Evolutionary conservation across 2,797 vertebrate species (phyloP).

Genomic region (Epinephelus malabaricus): DNA sequence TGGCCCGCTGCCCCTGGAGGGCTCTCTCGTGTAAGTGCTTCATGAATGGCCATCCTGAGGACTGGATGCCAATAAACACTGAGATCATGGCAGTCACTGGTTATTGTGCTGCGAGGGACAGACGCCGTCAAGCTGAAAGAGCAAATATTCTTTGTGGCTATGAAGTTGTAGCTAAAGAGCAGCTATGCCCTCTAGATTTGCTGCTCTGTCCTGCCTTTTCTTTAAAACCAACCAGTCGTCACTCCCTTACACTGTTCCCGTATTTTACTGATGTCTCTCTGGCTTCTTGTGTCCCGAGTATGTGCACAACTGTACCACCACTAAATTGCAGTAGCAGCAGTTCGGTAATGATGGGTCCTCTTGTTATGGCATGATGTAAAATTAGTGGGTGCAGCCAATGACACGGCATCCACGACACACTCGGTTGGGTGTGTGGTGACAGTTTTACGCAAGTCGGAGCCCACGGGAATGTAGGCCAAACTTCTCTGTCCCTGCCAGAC

Average conservation of each 20-base stretch:
- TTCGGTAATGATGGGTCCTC: slow-evolving; percentile 69
- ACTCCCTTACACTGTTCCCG: slow-evolving; percentile 7
- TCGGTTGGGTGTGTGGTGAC: slow-evolving; percentile 56
- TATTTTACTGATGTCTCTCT: slow-evolving; percentile 11
- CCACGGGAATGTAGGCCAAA: slow-evolving; percentile 34
- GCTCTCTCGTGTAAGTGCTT: slow-evolving; percentile 62
- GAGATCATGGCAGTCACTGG: slow-evolving; percentile 45
- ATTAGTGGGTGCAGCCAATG: slow-evolving; percentile 68
- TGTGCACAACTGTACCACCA: slow-evolving; percentile 7
- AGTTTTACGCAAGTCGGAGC: slow-evolving; percentile 62
- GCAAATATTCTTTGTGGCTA: slow-evolving; percentile 49
- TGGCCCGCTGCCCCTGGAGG: slow-evolving; percentile 45
- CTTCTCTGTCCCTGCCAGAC: slow-evolving; percentile 6
- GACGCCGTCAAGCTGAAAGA: slow-evolving; percentile 57
- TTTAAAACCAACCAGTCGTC: slow-evolving; percentile 5
- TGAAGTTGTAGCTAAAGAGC: slow-evolving; percentile 55
- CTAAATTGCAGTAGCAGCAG: slow-evolving; percentile 64
- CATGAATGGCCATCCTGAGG: slow-evolving; percentile 62
- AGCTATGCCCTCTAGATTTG: slow-evolving; percentile 55
- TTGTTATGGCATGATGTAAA: slow-evolving; percentile 66
- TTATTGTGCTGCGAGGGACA: slow-evolving; percentile 32
- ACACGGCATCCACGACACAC: slow-evolving; percentile 58
- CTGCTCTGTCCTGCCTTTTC: slow-evolving; percentile 22
- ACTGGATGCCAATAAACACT: slow-evolving; percentile 58
- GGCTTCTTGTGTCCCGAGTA: slow-evolving; percentile 3